Evolutionary conservation across 2,797 vertebrate genomes (phyloP), one percentile per base, ranked within the genome.

Genomic region (Enteromius unitaeniatus): DNA sequence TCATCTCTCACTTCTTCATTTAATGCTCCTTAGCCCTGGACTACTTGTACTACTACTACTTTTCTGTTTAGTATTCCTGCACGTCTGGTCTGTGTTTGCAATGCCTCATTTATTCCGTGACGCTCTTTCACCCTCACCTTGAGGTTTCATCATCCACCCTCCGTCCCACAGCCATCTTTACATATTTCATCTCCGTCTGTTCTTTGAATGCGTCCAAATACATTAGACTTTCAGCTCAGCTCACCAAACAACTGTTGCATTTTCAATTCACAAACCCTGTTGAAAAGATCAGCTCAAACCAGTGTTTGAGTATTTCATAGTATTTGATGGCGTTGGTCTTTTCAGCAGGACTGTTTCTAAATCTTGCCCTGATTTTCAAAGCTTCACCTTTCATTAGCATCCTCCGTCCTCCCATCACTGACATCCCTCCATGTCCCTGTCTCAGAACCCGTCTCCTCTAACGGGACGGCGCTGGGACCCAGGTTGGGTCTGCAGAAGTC

Each of bases 401-500:
- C 73, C 64, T 62, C 3, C 34, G 42, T 68, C 26, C 65, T 15
- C 85, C 80, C 26, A 14, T 78, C 37, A 42, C 34, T 40, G 3
- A 77, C 79, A 83, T 74, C 23, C 45, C 67, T 64, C 28, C 58
- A 65, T 69, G 15, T 79, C 26, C 31, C 14, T 5, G 70, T 68
- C 60, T 60, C 84, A 94, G 93, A 86, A 26, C 40, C 86, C 21
- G 72, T 87, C 1, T 68, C 45, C 0, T 88, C 79, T n/a, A 58
- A 60, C 2, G 91, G 89, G 79, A 93, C 91, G 82, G 94, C 95
- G 19, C 92, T 97, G 1, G 98, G 97, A 37, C 97, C 97, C n/a
- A 96, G 96, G 37, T 91, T 99, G 84, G 98, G 97, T 42, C 90
- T 99, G 64, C 94, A 95, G 89, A 99, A 98, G 93, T 99, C 98